These are phyloP conservation scores for Pampusana beccarii DNA, from an alignment of 2,113 vertebrate genomes.

Conservation along the genomic window DNA sequence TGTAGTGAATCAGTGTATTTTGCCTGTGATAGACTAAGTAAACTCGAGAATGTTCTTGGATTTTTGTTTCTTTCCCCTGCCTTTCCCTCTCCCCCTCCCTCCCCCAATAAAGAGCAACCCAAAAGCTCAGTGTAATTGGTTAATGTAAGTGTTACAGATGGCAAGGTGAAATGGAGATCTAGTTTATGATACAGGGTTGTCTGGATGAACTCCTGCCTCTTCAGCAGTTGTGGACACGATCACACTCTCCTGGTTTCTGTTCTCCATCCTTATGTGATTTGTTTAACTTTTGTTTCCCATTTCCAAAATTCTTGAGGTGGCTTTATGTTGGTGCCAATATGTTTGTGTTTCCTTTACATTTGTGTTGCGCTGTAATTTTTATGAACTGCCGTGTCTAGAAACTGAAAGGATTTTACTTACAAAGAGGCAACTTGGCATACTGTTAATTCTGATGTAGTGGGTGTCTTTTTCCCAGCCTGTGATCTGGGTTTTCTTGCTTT, in stretches of 20 bases:
- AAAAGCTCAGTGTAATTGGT: neutral
- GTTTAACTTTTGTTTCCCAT: neutral
- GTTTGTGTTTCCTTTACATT: neutral
- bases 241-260: neutral
- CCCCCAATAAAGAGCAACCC: neutral
- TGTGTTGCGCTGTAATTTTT: neutral
- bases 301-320: neutral
- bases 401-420: neutral
- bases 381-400: neutral
- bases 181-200: accelerated
- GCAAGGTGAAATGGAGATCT: neutral
- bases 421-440: accelerated
- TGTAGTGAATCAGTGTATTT: neutral
- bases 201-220: neutral
- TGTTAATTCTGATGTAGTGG: neutral
- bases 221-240: accelerated
- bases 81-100: no score
- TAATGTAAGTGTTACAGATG: neutral
- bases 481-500: neutral
- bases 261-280: neutral
- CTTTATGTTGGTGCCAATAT: neutral
- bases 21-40: neutral
- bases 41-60: neutral
- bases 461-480: neutral
- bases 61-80: neutral